Percentiles rank a stretch among this genome's conserved stretches.
Conservation (phyloP, 2,888 invertebrate species). For the Colletes collaris region DNA sequence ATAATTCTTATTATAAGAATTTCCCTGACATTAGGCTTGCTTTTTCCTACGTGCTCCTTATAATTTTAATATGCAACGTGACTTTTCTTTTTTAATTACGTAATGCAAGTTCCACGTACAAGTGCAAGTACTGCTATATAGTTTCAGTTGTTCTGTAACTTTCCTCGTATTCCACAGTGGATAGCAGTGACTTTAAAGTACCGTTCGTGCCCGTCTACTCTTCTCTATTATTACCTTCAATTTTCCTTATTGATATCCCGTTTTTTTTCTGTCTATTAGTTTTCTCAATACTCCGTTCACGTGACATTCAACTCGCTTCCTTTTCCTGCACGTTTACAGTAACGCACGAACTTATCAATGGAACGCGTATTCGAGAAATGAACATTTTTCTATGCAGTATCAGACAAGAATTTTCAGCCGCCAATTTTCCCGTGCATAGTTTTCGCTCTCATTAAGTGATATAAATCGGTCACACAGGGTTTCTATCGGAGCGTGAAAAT, state of each 20-base stretch:
- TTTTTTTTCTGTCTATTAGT: slow-evolving; percentile 14
- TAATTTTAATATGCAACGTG: slow-evolving; percentile 12
- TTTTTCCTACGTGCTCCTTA: not conserved
- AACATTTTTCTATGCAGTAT: no score
- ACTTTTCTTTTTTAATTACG: slow-evolving; percentile 25
- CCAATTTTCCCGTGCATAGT: slow-evolving; percentile 12
- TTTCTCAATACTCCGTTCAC: slow-evolving; percentile 8
- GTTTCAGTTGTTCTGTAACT: slow-evolving; percentile 24
- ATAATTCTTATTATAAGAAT: not conserved
- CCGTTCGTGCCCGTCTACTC: slow-evolving; percentile 17
- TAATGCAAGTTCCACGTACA: slow-evolving; percentile 3
- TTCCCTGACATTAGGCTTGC: slow-evolving; percentile 3
- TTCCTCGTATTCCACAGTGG: slow-evolving; percentile 4
- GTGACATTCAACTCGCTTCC: not conserved
- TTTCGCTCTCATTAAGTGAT: slow-evolving; percentile 45
- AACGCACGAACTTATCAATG: no score
- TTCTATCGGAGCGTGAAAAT: slow-evolving; percentile 64
- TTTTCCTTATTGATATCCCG: slow-evolving; percentile 30
- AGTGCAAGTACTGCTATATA: not conserved
- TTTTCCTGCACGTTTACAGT: not conserved
- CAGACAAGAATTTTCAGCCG: not conserved
- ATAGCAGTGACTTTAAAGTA: slow-evolving; percentile 21
- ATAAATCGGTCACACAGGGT: slow-evolving; percentile 35
- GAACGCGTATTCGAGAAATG: no score
- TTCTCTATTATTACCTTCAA: slow-evolving; percentile 30